A percentile compares a stretch with the other conserved stretches of the same genome.
Conservation (phyloP, 2,888 invertebrate genomes). For the Morinoia aosen region DNA sequence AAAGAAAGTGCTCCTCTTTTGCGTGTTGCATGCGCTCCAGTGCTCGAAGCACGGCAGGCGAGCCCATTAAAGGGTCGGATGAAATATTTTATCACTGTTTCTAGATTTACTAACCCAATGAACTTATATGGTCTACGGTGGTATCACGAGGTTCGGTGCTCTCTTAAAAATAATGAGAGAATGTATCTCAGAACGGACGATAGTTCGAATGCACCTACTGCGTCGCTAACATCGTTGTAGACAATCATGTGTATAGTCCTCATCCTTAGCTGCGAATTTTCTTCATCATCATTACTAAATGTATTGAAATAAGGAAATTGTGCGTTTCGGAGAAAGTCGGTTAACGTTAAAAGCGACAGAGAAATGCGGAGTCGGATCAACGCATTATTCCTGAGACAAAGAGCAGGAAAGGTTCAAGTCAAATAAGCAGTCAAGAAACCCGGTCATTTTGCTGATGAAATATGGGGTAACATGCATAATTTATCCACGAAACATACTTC, state of each 20-base stretch:
- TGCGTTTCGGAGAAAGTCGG: neutral
- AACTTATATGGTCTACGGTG: neutral
- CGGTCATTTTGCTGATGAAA: neutral
- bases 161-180: neutral
- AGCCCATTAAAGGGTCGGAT: neutral
- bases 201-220: neutral
- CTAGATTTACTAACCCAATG: neutral
- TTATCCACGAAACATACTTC: neutral
- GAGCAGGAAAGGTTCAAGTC: neutral
- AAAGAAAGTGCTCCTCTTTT: neutral
- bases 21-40: neutral
- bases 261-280: neutral
- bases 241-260: neutral
- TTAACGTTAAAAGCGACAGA: neutral
- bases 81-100: neutral
- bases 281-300: neutral
- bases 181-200: neutral
- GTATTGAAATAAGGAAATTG: neutral
- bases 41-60: neutral
- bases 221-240: neutral
- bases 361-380: neutral
- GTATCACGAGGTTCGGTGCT: neutral
- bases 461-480: neutral
- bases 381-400: neutral
- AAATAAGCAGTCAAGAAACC: neutral